phyloP scores from a whole-genome alignment of 2,113 vertebrate species.

The Gasterosteus aculeatus region DNA sequence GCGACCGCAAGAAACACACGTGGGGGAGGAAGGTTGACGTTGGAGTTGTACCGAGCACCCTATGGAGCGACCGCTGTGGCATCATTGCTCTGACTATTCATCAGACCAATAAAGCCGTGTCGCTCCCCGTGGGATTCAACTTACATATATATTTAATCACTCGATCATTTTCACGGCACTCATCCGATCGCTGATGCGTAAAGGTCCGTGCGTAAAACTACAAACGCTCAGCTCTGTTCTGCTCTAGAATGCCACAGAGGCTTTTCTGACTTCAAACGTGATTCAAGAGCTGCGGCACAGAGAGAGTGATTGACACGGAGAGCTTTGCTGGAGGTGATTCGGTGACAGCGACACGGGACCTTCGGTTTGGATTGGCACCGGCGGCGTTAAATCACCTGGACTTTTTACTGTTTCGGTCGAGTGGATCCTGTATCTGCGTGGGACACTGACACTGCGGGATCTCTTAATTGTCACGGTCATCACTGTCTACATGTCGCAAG shows the following conservation, averaged over 20 bases:
- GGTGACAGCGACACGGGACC: constrained; percentile 54
- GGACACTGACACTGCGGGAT: constrained; percentile 56
- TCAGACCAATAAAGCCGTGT: constrained; percentile 11
- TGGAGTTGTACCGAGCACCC: constrained; percentile 61
- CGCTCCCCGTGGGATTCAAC: constrained; percentile 12
- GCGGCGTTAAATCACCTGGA: constrained; percentile 35
- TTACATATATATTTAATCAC: background rate
- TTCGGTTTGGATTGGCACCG: constrained; percentile 55
- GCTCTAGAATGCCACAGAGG: constrained; percentile 17
- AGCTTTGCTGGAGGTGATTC: constrained; percentile 47
- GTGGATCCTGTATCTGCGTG: constrained; percentile 44
- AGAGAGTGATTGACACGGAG: constrained; percentile 45
- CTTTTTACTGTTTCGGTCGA: constrained; percentile 15
- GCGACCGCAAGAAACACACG: constrained; percentile 77
- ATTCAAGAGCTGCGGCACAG: constrained; percentile 12
- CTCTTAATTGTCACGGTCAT: constrained; percentile 53
- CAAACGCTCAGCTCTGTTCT: constrained; percentile 10
- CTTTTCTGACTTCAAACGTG: constrained; percentile 42
- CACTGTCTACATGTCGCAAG: constrained; percentile 43
- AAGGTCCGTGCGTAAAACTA: constrained; percentile 58
- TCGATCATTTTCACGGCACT: background rate
- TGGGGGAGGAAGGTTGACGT: constrained; percentile 76
- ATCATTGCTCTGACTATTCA: constrained; percentile 22
- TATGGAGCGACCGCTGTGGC: constrained; percentile 33
- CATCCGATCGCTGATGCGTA: constrained; percentile 43